A percentile compares a stretch with the other conserved stretches of the same genome.
These are phyloP conservation scores for Liodrosophila aerea DNA, from an alignment of 2,888 invertebrate genomes.

Conservation along the genomic window DNA sequence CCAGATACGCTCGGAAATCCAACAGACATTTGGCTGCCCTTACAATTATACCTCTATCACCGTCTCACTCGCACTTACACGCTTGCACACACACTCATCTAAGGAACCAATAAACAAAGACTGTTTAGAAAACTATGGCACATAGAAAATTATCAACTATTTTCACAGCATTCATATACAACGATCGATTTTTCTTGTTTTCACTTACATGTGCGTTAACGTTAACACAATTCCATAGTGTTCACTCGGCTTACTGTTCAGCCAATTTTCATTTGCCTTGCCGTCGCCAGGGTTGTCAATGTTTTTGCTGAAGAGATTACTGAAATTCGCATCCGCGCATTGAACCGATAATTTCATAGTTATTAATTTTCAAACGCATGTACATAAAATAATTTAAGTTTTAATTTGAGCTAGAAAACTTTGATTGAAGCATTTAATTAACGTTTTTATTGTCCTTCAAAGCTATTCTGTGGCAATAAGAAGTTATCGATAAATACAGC, in stretches of 20 bases:
- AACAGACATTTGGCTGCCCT: slow-evolving; percentile 34
- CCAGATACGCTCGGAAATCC: slow-evolving; percentile 14
- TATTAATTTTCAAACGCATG: no score
- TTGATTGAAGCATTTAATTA: no score
- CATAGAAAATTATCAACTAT: slow-evolving; percentile 22
- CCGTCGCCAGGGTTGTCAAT: slow-evolving; percentile 49
- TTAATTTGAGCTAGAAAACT: not conserved
- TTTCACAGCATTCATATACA: slow-evolving; percentile 13
- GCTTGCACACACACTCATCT: slow-evolving; percentile 40
- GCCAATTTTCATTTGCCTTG: slow-evolving; percentile 56
- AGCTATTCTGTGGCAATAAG: no score
- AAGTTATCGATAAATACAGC: no score
- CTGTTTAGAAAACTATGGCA: slow-evolving; percentile 31
- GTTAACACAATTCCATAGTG: slow-evolving; percentile 71
- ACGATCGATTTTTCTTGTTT: slow-evolving; percentile 11
- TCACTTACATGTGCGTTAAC: slow-evolving; percentile 58
- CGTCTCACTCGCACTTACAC: slow-evolving; percentile 42
- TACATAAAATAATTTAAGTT: no score
- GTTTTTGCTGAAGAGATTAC: slow-evolving; percentile 4
- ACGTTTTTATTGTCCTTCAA: no score
- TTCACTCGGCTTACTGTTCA: slow-evolving; percentile 49
- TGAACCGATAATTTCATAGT: slow-evolving; percentile 22
- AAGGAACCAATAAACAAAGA: slow-evolving; percentile 48
- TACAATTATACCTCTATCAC: slow-evolving; percentile 30
- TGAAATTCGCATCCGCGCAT: slow-evolving; percentile 29